Base-by-base conservation (phyloP, 2,113 vertebrate species). In the Micronycteris hirsuta region DNA sequence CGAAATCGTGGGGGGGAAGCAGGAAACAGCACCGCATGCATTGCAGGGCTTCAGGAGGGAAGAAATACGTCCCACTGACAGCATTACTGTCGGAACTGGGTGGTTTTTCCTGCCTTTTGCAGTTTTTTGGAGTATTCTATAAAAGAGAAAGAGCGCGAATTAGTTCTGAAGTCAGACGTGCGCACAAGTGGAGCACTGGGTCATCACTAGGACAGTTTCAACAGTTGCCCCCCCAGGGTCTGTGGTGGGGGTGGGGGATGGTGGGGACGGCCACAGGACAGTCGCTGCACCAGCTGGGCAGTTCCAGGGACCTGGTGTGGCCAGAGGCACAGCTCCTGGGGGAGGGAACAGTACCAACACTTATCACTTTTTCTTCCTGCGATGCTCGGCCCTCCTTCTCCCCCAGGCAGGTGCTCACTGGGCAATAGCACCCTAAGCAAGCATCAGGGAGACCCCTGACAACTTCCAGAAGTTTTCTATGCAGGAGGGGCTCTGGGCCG, bases 171-270 rank as follows among this genome's bases (percentile, higher is more conserved):
- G 73, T 52, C 70, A 52, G 17, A 13, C 0, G 80, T 24, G 22
- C 36, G 33, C 13, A 43, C 31, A 33, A 13, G 19, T 19, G 10
- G 41, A 16, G 3, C 4, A n/a, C 7, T 0, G 1, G 31, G 63
- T 86, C 47, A 8, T 28, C 58, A 47, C 16, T 2, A 5, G 41
- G 71, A 7, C 33, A 45, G 45, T 83, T 76, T 56, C 24, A 68
- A 58, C 3, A 26, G 43, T 15, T 26, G 11, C 38, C n/a, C 24
- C 17, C 16, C 33, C 33, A 7, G 45, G 20, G 38, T 19, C 9
- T 36, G 26, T 54, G 4, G 13, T 5, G n/a, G 2, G 5, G 26
- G 4, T 33, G 45, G 10, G 22, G 56, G 20, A 58, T 58, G 56
- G 33, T 49, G 52, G 74, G 49, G 19, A 24, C 19, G 0, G 10